Conservation (phyloP, 2,888 invertebrate genomes). For the Amaurobius ferox region DNA sequence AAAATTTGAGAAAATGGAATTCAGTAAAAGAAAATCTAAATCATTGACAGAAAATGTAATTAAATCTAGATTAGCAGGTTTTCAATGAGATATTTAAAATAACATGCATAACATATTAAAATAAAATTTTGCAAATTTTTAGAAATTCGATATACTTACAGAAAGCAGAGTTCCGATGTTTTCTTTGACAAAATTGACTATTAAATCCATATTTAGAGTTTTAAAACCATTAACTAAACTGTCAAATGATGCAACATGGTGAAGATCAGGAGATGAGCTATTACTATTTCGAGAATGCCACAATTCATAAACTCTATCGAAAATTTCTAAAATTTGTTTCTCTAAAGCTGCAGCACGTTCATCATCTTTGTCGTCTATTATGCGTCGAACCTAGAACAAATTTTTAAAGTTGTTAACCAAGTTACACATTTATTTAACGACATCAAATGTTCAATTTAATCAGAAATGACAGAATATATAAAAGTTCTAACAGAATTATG, state of each 20-base stretch:
- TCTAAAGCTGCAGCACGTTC: constrained; percentile 83
- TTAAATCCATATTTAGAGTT: constrained; percentile 83
- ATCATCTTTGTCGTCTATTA: constrained; percentile 72
- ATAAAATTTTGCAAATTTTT: no score
- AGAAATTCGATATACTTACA: constrained; percentile 76
- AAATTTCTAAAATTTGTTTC: constrained; percentile 91
- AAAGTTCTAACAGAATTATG: no score
- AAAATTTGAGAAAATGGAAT: no score
- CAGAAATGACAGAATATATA: no score
- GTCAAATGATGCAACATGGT: constrained; percentile 74
- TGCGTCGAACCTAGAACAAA: constrained; percentile 76
- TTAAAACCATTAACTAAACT: constrained; percentile 75
- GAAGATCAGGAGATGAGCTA: constrained; percentile 58
- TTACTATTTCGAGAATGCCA: constrained; percentile 84
- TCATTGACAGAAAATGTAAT: no score
- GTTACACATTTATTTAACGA: no score
- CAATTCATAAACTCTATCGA: constrained; percentile 95
- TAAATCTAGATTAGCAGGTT: no score
- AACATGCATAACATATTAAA: no score
- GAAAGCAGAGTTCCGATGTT: constrained; percentile 93
- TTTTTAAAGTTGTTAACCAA: not conserved
- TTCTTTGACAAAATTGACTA: constrained; percentile 89
- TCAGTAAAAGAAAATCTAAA: no score
- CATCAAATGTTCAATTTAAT: no score
- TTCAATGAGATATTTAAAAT: no score